Evolutionary conservation across 2,797 vertebrate genomes (phyloP).

Genomic region (Macropus fuliginosus): DNA sequence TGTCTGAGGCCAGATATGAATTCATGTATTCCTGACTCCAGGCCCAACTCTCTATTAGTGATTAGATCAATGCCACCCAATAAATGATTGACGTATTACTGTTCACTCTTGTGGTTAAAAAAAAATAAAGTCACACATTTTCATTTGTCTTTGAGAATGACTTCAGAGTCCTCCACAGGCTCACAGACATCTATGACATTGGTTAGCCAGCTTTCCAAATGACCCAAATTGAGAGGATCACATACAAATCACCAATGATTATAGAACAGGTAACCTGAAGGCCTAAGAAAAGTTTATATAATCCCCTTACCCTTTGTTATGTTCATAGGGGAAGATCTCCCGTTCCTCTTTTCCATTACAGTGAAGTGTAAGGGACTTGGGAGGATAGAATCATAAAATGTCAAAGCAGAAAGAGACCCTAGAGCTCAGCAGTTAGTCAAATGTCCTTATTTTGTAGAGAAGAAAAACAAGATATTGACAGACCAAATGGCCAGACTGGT

Average conservation of each 20-base stretch:
- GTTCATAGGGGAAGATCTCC: slow-evolving; percentile 51
- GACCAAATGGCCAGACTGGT: background rate
- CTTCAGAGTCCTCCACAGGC: slow-evolving; percentile 71
- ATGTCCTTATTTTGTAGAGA: background rate
- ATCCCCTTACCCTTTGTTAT: slow-evolving; percentile 29
- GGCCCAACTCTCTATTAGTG: background rate
- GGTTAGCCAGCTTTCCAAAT: slow-evolving; percentile 78
- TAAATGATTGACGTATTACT: slow-evolving; percentile 10
- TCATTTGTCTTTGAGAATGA: slow-evolving; percentile 76
- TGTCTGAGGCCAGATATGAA: background rate
- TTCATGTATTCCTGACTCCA: background rate
- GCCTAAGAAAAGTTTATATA: slow-evolving; percentile 49
- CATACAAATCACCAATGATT: slow-evolving; percentile 68
- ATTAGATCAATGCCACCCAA: background rate
- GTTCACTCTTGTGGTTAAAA: slow-evolving; percentile 44
- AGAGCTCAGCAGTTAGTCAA: background rate
- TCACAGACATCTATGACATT: slow-evolving; percentile 60
- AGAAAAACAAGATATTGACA: background rate
- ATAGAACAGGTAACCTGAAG: slow-evolving; percentile 56
- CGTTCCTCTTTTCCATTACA: slow-evolving; percentile 29
- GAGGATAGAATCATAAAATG: background rate
- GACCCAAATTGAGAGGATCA: slow-evolving; percentile 73
- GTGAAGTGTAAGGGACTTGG: background rate
- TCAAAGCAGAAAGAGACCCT: background rate
- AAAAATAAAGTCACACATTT: slow-evolving; percentile 70